phyloP scores from a whole-genome alignment of 2,113 vertebrate genomes.

The Tragulus kanchil region DNA sequence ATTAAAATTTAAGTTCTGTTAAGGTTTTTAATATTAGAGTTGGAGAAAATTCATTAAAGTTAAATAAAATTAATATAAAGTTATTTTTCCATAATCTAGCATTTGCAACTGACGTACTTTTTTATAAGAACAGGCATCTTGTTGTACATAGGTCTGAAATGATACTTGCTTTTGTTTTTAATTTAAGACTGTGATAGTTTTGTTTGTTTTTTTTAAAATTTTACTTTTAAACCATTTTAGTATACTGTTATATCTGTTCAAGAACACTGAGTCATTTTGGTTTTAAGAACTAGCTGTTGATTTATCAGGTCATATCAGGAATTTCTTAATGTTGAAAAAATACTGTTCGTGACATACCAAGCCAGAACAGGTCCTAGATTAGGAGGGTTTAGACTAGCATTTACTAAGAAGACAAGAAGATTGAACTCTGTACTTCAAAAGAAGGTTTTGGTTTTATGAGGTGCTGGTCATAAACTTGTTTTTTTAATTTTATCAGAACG shows the following conservation, averaged over 20 bases:
- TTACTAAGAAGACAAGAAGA: slow-evolving; percentile 53
- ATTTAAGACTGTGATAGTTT: slow-evolving; percentile 59
- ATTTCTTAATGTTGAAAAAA: slow-evolving; percentile 50
- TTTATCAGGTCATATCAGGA: slow-evolving; percentile 10
- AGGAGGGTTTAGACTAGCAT: neutral
- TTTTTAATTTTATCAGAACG: slow-evolving; percentile 56
- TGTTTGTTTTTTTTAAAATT: neutral
- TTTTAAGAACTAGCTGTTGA: slow-evolving; percentile 15
- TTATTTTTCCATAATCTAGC: slow-evolving; percentile 82
- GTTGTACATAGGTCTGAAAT: slow-evolving; percentile 74
- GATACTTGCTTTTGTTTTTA: slow-evolving; percentile 57
- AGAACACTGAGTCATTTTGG: neutral
- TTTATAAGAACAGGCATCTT: slow-evolving; percentile 80
- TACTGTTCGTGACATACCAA: neutral
- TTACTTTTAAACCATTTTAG: slow-evolving; percentile 71
- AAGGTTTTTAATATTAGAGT: slow-evolving; percentile 76
- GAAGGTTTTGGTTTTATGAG: slow-evolving; percentile 54
- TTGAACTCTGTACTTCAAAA: slow-evolving; percentile 57
- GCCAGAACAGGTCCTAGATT: neutral
- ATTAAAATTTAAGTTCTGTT: slow-evolving; percentile 76
- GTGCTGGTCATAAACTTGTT: slow-evolving; percentile 53
- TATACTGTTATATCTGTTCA: slow-evolving; percentile 29
- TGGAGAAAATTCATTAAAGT: slow-evolving; percentile 69
- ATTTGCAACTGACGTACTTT: slow-evolving; percentile 77
- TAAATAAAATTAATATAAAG: slow-evolving; percentile 73